Percentiles rank a stretch among this genome's conserved stretches.
These are phyloP conservation scores for Ganaspis sp. DNA, from an alignment of 1,140 invertebrate genomes.

Conservation along the genomic window DNA sequence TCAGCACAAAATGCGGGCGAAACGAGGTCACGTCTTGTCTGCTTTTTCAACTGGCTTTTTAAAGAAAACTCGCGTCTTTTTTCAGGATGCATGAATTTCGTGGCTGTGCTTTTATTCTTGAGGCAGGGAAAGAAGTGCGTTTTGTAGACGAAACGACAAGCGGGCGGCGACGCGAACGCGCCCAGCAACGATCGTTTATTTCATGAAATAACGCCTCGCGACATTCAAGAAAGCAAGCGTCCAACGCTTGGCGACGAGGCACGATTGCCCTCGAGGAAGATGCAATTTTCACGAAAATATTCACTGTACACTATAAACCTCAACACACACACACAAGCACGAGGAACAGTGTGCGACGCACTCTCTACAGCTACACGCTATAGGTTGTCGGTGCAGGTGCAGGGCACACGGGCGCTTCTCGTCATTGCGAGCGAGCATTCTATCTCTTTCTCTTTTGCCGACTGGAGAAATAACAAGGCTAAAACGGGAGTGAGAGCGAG, in stretches of 20 bases:
- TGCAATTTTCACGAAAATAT: conserved; percentile 31
- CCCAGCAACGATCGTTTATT: conserved; percentile 25
- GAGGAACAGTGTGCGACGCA: conserved; percentile 29
- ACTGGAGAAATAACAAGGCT: conserved; percentile 55
- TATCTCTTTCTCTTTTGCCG: conserved; percentile 35
- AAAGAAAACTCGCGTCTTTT: neutral
- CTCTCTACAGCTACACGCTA: conserved; percentile 51
- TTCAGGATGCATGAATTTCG: neutral
- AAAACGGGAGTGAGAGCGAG: conserved; percentile 41
- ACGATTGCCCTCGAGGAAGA: neutral
- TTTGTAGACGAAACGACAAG: neutral
- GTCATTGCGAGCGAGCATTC: conserved; percentile 32
- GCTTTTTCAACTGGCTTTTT: neutral
- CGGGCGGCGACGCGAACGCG: neutral
- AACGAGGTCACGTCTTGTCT: neutral
- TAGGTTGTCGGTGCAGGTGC: conserved; percentile 56
- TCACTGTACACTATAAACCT: conserved; percentile 44
- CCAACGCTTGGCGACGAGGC: conserved; percentile 11
- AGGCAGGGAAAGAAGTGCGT: neutral
- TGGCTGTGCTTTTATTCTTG: neutral
- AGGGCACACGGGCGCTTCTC: conserved; percentile 44
- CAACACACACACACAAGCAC: conserved; percentile 35
- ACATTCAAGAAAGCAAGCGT: neutral
- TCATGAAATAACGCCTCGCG: conserved; percentile 22
- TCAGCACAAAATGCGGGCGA: neutral